phyloP scores from a whole-genome alignment of 1,140 invertebrate genomes.

The Bacillus rossius region DNA sequence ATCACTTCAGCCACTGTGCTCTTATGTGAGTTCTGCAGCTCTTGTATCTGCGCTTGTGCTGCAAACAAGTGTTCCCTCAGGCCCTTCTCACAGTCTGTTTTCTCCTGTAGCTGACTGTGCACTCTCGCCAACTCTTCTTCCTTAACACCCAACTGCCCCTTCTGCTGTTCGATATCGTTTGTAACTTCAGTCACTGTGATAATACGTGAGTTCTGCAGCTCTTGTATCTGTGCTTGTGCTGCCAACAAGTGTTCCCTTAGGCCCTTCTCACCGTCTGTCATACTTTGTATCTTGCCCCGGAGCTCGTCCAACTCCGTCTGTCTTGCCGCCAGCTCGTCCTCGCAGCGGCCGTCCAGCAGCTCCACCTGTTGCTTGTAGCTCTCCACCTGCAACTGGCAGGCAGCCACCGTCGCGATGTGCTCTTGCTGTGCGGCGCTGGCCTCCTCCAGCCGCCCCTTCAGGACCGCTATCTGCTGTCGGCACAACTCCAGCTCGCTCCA shows the following conservation, averaged over 20 bases:
- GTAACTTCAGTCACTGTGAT: no score
- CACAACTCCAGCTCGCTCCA: neutral
- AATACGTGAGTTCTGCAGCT: constrained; percentile 20
- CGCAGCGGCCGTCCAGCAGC: constrained; percentile 32
- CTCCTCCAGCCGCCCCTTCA: constrained; percentile 44
- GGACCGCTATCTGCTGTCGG: neutral
- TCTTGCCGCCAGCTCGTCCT: constrained; percentile 39
- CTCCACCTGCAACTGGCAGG: constrained; percentile 41
- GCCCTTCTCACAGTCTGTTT: neutral
- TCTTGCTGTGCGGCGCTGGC: constrained; percentile 53
- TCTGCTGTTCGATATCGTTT: constrained; percentile 32
- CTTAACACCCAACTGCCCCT: constrained; percentile 47
- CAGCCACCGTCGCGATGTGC: constrained; percentile 50
- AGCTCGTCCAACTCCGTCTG: constrained; percentile 37
- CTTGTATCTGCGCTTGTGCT: no score
- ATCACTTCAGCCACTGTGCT: neutral
- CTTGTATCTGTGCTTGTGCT: constrained; percentile 21
- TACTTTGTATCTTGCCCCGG: constrained; percentile 29
- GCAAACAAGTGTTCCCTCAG: no score
- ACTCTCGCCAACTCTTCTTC: neutral
- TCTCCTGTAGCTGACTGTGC: neutral
- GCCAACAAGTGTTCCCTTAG: no score
- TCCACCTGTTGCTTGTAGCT: constrained; percentile 42
- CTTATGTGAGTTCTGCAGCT: no score
- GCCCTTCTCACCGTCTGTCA: neutral